Base-by-base conservation (phyloP, 2,888 invertebrate genomes). In the Ommatoiulus sabulosus region DNA sequence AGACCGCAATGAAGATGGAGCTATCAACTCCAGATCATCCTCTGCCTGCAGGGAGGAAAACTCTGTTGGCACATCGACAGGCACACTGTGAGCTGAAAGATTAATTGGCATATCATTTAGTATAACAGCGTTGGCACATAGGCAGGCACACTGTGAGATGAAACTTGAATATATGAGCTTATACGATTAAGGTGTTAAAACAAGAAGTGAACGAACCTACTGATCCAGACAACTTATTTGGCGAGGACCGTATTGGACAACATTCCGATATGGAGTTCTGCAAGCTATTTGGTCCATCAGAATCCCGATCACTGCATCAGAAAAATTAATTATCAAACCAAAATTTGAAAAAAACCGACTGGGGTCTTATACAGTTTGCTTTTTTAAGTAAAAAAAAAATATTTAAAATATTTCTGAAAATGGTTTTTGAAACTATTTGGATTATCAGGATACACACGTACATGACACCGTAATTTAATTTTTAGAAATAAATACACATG, bases 41-140 rank as follows among this genome's bases (percentile, higher is more conserved):
- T 80, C 87, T 6, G 44, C 35, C 12, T 57, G 24, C 15, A 88
- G 43, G 20, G 84, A 20, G 12, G 84, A 84, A 6, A 44, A 52
- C 20, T 86, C 63, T n/a, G 72, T 24, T 8, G 92, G 92, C 20
- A 93, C 92, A 91, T 92, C 92, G 80, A 93, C 91, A 43, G 93
- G 92, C 35, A 92, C 91, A 91, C 92, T 92, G 87, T 92, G 92
- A 72, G 92, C 93, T 93, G 35, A 35, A 35, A 35, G 35, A 35
- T 35, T 35, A 35, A 35, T 35, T 35, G 35, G 2, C 35, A 35
- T 35, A 35, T 35, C 35, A 35, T 35, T 35, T 35, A 35, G 35
- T 35, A 35, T 35, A 35, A 35, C 35, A 35, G 35, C 2, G 35
- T 35, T 48, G 24, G 48, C 87, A 84, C 17, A 87, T 52, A 52